These are phyloP conservation scores for Callyntrura sp. DNA, from an alignment of 2,888 invertebrate genomes.

Conservation along the genomic window DNA sequence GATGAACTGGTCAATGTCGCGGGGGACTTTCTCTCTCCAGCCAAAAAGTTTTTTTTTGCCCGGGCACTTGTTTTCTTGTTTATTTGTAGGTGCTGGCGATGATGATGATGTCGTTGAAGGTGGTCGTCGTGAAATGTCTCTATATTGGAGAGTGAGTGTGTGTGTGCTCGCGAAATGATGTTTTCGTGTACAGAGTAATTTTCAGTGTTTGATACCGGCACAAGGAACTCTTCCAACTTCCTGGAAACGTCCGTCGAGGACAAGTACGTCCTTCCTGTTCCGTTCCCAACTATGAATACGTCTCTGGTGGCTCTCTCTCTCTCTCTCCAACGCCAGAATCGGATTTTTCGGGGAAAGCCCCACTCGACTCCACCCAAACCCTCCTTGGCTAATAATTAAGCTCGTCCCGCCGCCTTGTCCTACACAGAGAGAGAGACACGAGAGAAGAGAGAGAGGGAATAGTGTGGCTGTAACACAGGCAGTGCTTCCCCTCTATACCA, in stretches of 20 bases:
- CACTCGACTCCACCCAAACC: slow-evolving; percentile 82
- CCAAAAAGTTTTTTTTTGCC: slow-evolving; percentile 2
- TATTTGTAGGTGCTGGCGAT: slow-evolving; percentile 56
- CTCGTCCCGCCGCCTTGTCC: slow-evolving; percentile 80
- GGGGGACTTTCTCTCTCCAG: slow-evolving; percentile 17
- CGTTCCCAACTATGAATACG: slow-evolving; percentile 82
- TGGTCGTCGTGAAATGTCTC: slow-evolving; percentile 27
- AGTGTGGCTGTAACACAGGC: background rate
- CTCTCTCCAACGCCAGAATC: slow-evolving; percentile 27
- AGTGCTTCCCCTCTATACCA: background rate
- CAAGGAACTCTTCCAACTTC: slow-evolving; percentile 84
- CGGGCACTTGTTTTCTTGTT: slow-evolving; percentile 52
- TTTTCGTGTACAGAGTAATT: slow-evolving; percentile 83
- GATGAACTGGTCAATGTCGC: slow-evolving; percentile 19
- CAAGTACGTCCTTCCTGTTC: slow-evolving; percentile 84
- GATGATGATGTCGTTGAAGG: slow-evolving; percentile 27
- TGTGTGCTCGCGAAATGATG: slow-evolving; percentile 82
- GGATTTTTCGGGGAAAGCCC: slow-evolving; percentile 79
- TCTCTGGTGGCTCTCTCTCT: slow-evolving; percentile 75
- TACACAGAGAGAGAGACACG: background rate
- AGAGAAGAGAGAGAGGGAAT: too few species aligned
- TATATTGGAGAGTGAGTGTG: slow-evolving; percentile 74
- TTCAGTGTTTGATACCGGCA: slow-evolving; percentile 83
- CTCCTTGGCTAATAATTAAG: slow-evolving; percentile 83
- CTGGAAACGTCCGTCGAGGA: slow-evolving; percentile 84